A percentile compares a stretch with the other conserved stretches of the same genome.
Conservation (phyloP, 2,888 invertebrate species). For the Xestoiulus laeticollis region DNA sequence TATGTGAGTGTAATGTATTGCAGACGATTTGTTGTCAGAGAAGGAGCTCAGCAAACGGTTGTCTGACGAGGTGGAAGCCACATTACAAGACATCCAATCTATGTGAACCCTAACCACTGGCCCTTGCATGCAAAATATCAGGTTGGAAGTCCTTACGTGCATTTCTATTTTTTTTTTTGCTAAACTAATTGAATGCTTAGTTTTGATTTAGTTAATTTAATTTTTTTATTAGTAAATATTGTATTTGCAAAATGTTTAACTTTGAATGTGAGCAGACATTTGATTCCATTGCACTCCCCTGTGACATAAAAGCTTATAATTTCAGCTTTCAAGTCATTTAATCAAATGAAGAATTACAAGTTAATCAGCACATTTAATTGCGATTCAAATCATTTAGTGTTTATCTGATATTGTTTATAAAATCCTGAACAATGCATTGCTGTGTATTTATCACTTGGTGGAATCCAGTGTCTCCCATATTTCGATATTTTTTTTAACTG, state of each 20-base stretch:
- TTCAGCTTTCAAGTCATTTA: background rate
- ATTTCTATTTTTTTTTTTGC: slow-evolving; percentile 45
- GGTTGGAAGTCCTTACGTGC: slow-evolving; percentile 51
- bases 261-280: slow-evolving; percentile 16
- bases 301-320: background rate
- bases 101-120: slow-evolving; percentile 74
- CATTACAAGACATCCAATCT: slow-evolving; percentile 98
- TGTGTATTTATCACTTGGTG: background rate
- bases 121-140: slow-evolving; percentile 55
- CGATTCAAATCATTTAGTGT: background rate
- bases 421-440: too few relatives aligned
- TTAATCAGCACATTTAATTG: background rate
- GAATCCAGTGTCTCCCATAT: background rate
- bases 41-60: slow-evolving; percentile 96
- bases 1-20: slow-evolving; percentile 63
- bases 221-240: slow-evolving; percentile 55
- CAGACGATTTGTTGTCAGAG: slow-evolving; percentile 95
- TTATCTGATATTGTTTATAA: too few relatives aligned
- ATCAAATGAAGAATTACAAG: background rate
- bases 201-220: slow-evolving; percentile 52
- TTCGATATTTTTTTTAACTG: background rate
- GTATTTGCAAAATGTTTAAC: background rate
- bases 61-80: slow-evolving; percentile 98
- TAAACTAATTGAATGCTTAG: slow-evolving; percentile 51
- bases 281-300: background rate